A percentile compares a stretch with the other conserved stretches of the same genome.
phyloP scores from a whole-genome alignment of 1,140 invertebrate genomes.

The Polypedilum pembai region DNA sequence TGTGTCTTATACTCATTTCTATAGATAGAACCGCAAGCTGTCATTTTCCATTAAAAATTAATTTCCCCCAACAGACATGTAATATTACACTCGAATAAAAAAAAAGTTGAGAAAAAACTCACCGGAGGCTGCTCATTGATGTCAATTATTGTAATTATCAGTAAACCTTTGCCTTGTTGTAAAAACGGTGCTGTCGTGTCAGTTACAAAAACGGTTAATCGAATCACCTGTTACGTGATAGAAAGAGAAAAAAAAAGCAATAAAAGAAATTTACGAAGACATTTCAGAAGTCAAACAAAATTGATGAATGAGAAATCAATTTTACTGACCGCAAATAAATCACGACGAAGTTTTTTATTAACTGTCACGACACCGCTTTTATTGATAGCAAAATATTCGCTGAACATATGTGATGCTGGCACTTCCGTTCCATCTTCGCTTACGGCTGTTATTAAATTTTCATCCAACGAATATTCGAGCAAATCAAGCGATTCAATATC shows the following conservation, averaged over 20 bases:
- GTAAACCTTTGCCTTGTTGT: conserved; percentile 65
- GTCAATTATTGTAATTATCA: conserved; percentile 82
- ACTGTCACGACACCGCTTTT: conserved; percentile 64
- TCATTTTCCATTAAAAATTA: too few species aligned
- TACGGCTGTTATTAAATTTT: conserved; percentile 62
- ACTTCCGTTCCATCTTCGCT: conserved; percentile 76
- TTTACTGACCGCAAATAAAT: conserved; percentile 39
- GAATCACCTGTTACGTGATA: conserved; percentile 33
- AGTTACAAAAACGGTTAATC: conserved; percentile 66
- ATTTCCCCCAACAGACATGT: too few species aligned
- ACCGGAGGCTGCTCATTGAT: conserved; percentile 57
- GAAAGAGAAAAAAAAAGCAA: not conserved
- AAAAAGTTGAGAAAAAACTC: conserved; percentile 32
- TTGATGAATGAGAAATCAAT: conserved; percentile 11
- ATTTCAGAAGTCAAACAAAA: not conserved
- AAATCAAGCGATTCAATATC: conserved; percentile 63
- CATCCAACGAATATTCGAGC: conserved; percentile 60
- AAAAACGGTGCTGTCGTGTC: conserved; percentile 68
- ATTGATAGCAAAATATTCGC: conserved; percentile 66
- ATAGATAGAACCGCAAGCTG: too few species aligned
- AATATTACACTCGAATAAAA: not conserved
- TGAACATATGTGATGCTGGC: conserved; percentile 48
- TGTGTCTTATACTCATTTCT: too few species aligned
- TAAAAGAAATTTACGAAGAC: not conserved
- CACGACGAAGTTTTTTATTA: conserved; percentile 38